Conservation (phyloP, 2,113 vertebrate genomes). For the Neodon shergylaensis region DNA sequence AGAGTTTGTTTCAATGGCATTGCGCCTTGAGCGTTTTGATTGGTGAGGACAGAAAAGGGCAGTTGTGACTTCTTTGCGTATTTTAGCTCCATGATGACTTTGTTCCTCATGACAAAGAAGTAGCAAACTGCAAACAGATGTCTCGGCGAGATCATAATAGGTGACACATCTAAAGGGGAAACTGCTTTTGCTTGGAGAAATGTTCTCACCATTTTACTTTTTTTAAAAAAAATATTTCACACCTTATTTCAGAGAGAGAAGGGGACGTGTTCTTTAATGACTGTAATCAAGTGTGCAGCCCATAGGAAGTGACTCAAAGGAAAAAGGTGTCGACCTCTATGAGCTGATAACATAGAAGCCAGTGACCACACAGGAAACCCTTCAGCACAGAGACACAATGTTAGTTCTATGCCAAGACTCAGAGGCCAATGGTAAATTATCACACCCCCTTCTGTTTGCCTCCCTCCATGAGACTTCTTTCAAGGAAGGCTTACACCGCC, state of each 20-base stretch:
- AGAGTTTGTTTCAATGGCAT: constrained; percentile 8
- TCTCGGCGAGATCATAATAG: constrained; percentile 31
- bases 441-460: not conserved
- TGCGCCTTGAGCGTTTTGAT: constrained; percentile 2
- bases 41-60: not conserved
- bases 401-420: constrained; percentile 13
- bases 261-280: constrained; percentile 76
- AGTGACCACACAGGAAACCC: constrained; percentile 73
- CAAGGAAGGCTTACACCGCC: not conserved
- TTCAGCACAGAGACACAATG: constrained; percentile 62
- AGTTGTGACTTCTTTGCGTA: constrained; percentile 12
- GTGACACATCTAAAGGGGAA: constrained; percentile 66
- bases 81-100: constrained; percentile 57
- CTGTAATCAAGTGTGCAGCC: constrained; percentile 61
- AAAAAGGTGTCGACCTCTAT: constrained; percentile 69
- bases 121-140: constrained; percentile 64
- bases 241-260: constrained; percentile 75
- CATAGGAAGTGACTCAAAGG: constrained; percentile 81
- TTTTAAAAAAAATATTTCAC: constrained; percentile 52
- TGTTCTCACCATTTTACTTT: constrained; percentile 73
- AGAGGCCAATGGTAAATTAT: not conserved
- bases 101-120: constrained; percentile 26
- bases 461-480: not conserved
- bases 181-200: constrained; percentile 69
- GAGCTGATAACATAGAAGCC: constrained; percentile 77